These are phyloP conservation scores for Mesocentrotus franciscanus DNA, from an alignment of 53 echinoderm and acorn worm genomes.

Conservation along the genomic window DNA sequence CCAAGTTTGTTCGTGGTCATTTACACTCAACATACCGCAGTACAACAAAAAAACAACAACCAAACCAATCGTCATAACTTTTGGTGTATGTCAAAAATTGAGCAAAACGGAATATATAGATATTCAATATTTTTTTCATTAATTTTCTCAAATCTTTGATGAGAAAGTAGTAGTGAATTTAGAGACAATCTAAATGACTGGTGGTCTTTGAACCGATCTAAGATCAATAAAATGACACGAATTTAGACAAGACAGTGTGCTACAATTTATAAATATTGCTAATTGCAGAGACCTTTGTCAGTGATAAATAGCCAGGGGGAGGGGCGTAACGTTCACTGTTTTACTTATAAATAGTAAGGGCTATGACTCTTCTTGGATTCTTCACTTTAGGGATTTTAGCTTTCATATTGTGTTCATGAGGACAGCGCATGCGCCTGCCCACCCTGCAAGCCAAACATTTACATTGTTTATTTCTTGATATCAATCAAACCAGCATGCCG, in stretches of 20 bases:
- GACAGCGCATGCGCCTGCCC: neutral
- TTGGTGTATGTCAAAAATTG: too few relatives aligned
- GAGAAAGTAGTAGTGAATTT: too few relatives aligned
- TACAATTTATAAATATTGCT: too few relatives aligned
- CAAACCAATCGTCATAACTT: too few relatives aligned
- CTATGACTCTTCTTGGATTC: neutral
- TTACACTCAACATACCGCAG: neutral
- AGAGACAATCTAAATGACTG: too few relatives aligned
- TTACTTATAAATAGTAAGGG: neutral
- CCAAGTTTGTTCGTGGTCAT: neutral
- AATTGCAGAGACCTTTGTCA: too few relatives aligned
- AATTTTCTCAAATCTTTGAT: too few relatives aligned
- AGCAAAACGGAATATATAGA: too few relatives aligned
- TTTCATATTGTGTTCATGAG: neutral
- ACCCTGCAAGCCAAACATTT: conserved; percentile 43
- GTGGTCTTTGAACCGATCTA: too few relatives aligned
- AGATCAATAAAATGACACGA: neutral
- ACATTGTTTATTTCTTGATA: conserved; percentile 47
- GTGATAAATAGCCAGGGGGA: too few relatives aligned
- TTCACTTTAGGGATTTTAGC: neutral
- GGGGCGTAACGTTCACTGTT: neutral
- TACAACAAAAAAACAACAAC: too few relatives aligned
- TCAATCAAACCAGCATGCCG: conserved; percentile 29
- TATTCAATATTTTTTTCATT: too few relatives aligned
- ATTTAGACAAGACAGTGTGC: neutral